A percentile compares a stretch with the other conserved stretches of the same genome.
Evolutionary conservation across 1,140 invertebrate species (phyloP).

Genomic region (Formica exsecta): DNA sequence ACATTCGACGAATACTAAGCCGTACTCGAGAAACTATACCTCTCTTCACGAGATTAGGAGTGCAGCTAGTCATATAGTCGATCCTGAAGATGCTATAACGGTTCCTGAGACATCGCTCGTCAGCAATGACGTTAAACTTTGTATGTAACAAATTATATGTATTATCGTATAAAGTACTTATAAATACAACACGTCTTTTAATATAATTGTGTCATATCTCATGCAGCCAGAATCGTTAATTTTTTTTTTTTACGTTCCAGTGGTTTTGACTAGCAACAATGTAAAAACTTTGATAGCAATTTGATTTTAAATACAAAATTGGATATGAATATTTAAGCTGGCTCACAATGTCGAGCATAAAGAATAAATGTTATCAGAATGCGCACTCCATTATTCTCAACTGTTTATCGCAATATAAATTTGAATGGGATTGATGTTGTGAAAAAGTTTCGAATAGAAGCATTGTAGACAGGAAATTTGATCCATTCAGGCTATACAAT

Average conservation of each 20-base stretch:
- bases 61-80: conserved; percentile 41
- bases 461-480: conserved; percentile 48
- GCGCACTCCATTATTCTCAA: conserved; percentile 33
- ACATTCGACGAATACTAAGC: conserved; percentile 68
- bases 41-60: conserved; percentile 65
- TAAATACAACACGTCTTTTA: no score
- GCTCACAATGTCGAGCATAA: not conserved
- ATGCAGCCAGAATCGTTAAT: not conserved
- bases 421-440: conserved; percentile 46
- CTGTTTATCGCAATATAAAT: conserved; percentile 58
- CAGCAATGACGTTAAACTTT: conserved; percentile 9
- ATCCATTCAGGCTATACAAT: conserved; percentile 47
- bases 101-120: not conserved
- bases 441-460: conserved; percentile 36
- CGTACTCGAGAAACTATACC: conserved; percentile 63
- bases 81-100: conserved; percentile 12
- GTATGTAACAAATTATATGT: not conserved
- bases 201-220: not conserved
- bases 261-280: not conserved
- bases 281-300: not conserved
- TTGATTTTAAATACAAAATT: not conserved
- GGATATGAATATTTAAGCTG: not conserved
- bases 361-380: conserved; percentile 32
- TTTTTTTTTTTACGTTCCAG: not conserved
- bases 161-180: not conserved